Percentiles rank a stretch among this genome's conserved stretches.
phyloP scores from a whole-genome alignment of 2,113 vertebrate genomes.

The Apistogramma diplotaenia region DNA sequence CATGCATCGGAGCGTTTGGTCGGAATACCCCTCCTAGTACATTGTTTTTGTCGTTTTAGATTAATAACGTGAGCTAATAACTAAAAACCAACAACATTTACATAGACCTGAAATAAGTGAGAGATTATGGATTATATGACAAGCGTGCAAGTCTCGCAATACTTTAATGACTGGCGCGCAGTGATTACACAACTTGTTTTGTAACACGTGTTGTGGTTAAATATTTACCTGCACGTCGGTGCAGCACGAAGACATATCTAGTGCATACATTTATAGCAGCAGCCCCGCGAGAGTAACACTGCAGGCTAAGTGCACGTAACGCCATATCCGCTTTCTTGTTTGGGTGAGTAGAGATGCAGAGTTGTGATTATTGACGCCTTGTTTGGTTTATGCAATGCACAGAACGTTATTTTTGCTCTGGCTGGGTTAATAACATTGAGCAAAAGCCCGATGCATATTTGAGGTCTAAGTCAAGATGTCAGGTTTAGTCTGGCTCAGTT shows the following conservation, averaged over 20 bases:
- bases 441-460: not conserved
- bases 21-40: not conserved
- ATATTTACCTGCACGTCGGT: not conserved
- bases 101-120: rapidly evolving
- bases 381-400: not conserved
- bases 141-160: slow-evolving; percentile 23
- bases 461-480: not conserved
- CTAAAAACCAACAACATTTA: not conserved
- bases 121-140: not conserved
- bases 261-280: not conserved
- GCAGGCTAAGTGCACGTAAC: not conserved
- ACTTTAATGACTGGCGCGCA: not conserved
- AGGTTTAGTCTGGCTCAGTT: not conserved
- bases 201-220: slow-evolving; percentile 18
- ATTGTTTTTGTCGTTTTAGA: not conserved
- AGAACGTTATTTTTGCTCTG: not conserved
- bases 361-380: not conserved
- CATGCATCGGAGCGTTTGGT: not conserved
- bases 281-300: not conserved
- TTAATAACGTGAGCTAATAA: not conserved
- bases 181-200: slow-evolving; percentile 47
- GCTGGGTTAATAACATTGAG: not conserved
- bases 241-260: not conserved
- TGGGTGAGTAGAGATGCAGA: slow-evolving; percentile 26
- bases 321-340: not conserved